phyloP scores from a whole-genome alignment of 2,113 vertebrate species.

The Ovibos moschatus region DNA sequence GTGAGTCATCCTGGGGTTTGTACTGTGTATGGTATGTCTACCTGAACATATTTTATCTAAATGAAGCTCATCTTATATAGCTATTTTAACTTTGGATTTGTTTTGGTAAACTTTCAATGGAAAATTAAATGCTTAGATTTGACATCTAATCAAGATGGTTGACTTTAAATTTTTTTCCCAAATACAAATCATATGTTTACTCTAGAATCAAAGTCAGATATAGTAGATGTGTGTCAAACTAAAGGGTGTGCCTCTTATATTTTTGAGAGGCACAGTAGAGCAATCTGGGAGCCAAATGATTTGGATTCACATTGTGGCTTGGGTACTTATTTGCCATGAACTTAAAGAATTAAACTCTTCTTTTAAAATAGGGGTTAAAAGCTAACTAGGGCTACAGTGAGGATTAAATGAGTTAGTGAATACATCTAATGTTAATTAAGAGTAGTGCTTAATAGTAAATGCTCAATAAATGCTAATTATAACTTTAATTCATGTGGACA shows the following conservation, averaged over 20 bases:
- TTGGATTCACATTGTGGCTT: neutral
- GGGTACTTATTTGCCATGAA: neutral
- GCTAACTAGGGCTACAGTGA: neutral
- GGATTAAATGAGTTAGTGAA: constrained; percentile 7
- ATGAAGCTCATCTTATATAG: neutral
- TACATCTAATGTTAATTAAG: neutral
- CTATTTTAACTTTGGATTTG: neutral
- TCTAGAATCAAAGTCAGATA: neutral
- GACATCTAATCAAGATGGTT: neutral
- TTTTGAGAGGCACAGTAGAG: neutral
- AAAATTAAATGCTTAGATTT: neutral
- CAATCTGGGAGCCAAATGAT: neutral
- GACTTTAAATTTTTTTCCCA: neutral
- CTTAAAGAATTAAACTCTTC: neutral
- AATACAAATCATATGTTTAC: neutral
- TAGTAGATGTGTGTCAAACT: neutral
- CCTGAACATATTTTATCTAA: neutral
- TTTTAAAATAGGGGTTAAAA: constrained; percentile 26
- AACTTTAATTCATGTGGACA: neutral
- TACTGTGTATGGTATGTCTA: neutral
- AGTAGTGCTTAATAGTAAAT: neutral
- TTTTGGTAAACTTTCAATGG: neutral
- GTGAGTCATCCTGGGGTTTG: neutral
- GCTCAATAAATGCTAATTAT: neutral
- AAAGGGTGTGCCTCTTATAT: neutral